Conservation (phyloP, 2,797 vertebrate species). For the Scleropages formosus region DNA sequence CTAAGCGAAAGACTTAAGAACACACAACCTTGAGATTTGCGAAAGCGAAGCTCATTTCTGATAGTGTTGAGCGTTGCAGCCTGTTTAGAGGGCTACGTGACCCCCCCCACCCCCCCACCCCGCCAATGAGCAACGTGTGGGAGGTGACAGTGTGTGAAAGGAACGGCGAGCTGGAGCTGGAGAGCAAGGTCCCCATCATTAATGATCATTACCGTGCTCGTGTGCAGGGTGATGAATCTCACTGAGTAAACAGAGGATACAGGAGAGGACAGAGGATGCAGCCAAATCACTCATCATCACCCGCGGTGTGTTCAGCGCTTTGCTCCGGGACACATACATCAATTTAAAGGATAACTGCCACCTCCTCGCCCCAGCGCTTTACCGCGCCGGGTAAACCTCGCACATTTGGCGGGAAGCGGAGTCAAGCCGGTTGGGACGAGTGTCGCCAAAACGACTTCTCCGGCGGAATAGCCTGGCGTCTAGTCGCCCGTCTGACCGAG, state of each 20-base stretch:
- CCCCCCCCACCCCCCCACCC: too few relatives aligned
- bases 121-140: background rate
- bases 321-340: slow-evolving; percentile 14
- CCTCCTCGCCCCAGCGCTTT: background rate
- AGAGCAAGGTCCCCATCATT: background rate
- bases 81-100: too few relatives aligned
- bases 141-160: background rate
- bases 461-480: slow-evolving; percentile 14
- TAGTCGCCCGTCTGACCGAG: slow-evolving; percentile 19
- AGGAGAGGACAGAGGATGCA: background rate
- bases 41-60: too few relatives aligned
- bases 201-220: slow-evolving; percentile 14
- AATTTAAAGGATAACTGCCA: slow-evolving; percentile 19
- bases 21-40: too few relatives aligned
- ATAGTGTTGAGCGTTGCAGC: too few relatives aligned
- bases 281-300: background rate
- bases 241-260: background rate
- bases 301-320: background rate
- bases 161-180: too few relatives aligned
- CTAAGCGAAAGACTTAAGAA: too few relatives aligned
- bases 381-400: slow-evolving; percentile 14
- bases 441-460: background rate
- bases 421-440: slow-evolving; percentile 1
- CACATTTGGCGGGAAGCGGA: background rate
- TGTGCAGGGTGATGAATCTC: background rate